Base-by-base conservation (phyloP, 2,888 invertebrate genomes). In the Parnassius mnemosyne region DNA sequence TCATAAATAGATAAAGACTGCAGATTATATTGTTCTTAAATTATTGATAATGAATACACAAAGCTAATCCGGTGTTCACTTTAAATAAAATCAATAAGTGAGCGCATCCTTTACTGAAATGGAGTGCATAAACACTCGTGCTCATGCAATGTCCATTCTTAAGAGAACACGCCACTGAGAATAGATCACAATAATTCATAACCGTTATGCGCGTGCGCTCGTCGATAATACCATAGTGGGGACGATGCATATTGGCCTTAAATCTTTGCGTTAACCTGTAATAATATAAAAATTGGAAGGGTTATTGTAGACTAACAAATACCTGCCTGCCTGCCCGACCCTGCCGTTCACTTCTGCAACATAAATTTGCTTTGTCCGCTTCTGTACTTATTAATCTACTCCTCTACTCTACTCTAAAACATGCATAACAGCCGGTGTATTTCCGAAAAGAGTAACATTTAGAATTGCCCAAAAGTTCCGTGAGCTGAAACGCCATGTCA, bases 131-230 rank as follows among this genome's bases (percentile, higher is more conserved):
- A 69, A 69, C 70, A 59, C 59, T 58, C 54, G 50, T 49, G 63
- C 55, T 55, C 63, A 67, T 67, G 65, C 73, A 69, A 70, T 71
- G 78, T 74, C 85, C 85, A 87, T 86, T 85, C 85, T 87, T 85
- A 81, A 80, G 76, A 77, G 83, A 77, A 79, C 79, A 73, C 76
- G 43, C 41, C 63, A 72, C 82, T 75, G 60, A 74, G 81, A 88
- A 88, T 89, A 89, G 88, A 86, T 79, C 81, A 87, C 82, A 87
- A 89, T 88, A 87, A 88, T 83, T 89, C 88, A 89, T 88, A 87
- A 85, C 83, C 71, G 84, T 80, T 85, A 80, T 79, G 80, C 80
- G 78, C 73, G 71, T 71, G 76, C 74, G 71, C 70, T 64, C 71
- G 69, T 73, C 79, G 77, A 84, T 81, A 81, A 80, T 83, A 79